Evolutionary conservation across 2,797 vertebrate genomes (phyloP).

Genomic region (Rhyacichthys aspro): DNA sequence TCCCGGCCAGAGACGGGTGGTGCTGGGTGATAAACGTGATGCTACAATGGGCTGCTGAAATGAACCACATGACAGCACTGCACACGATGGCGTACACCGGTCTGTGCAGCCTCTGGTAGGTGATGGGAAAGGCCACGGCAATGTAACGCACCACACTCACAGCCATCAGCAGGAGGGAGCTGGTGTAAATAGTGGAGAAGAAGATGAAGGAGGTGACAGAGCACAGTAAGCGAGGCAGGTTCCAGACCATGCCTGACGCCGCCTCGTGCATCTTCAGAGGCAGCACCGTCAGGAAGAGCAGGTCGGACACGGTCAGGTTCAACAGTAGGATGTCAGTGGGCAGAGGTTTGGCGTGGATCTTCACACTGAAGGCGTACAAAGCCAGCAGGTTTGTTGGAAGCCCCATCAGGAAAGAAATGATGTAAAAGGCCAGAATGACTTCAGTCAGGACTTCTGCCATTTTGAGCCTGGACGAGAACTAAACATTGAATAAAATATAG

Average conservation of each 20-base stretch:
- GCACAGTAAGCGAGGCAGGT: slow-evolving; percentile 68
- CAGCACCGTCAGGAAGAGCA: slow-evolving; percentile 82
- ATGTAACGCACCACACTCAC: slow-evolving; percentile 85
- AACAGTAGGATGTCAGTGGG: slow-evolving; percentile 81
- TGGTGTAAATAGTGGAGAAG: slow-evolving; percentile 87
- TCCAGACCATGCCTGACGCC: slow-evolving; percentile 59
- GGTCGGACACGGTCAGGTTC: slow-evolving; percentile 82
- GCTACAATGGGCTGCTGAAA: slow-evolving; percentile 60
- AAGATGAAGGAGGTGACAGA: slow-evolving; percentile 79
- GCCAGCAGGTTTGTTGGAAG: slow-evolving; percentile 83
- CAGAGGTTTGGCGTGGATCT: slow-evolving; percentile 63
- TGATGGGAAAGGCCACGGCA: slow-evolving; percentile 77
- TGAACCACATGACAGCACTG: slow-evolving; percentile 59
- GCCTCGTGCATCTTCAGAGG: slow-evolving; percentile 85
- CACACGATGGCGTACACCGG: slow-evolving; percentile 41
- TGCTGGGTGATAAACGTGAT: slow-evolving; percentile 46
- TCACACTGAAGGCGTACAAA: slow-evolving; percentile 73
- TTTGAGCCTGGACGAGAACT: slow-evolving; percentile 15
- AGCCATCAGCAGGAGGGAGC: slow-evolving; percentile 83
- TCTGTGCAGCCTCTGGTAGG: slow-evolving; percentile 67
- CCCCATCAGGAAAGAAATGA: slow-evolving; percentile 78
- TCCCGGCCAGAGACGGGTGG: slow-evolving; percentile 17
- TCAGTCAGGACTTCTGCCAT: slow-evolving; percentile 15
- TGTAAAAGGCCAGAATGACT: slow-evolving; percentile 71
- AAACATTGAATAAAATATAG: neutral